These are phyloP conservation scores for Eclectus roratus DNA, from an alignment of 2,113 vertebrate species.

Conservation along the genomic window DNA sequence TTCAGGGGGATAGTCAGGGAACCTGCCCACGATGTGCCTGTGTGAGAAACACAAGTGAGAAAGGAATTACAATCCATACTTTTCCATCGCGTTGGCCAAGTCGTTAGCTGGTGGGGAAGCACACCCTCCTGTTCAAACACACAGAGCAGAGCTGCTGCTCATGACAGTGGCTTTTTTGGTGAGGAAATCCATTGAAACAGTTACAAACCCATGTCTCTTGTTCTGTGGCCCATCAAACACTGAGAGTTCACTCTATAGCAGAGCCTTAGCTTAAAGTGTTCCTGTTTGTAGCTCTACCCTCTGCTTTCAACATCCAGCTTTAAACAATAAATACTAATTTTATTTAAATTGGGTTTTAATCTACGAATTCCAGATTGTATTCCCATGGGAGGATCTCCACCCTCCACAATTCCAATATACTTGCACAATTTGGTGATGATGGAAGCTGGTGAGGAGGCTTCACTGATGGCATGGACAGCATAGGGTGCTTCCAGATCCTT, in stretches of 20 bases:
- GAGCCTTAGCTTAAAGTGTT: not conserved
- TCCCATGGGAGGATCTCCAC: not conserved
- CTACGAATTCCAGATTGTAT: not conserved
- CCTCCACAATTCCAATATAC: not conserved
- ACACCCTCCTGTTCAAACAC: not conserved
- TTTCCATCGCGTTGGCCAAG: not conserved
- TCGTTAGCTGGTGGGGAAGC: not conserved
- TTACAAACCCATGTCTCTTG: not conserved
- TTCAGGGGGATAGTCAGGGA: slow-evolving; percentile 79
- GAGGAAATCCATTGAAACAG: not conserved
- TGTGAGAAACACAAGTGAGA: not conserved
- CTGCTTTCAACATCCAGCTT: not conserved
- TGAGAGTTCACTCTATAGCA: not conserved
- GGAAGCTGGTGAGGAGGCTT: not conserved
- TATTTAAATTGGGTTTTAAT: not conserved
- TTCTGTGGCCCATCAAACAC: not conserved
- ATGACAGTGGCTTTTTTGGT: not conserved
- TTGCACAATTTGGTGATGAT: not conserved
- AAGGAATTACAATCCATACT: not conserved
- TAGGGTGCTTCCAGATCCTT: not conserved
- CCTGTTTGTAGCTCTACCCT: not conserved
- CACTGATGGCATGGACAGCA: not conserved
- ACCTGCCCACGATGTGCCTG: slow-evolving; percentile 80
- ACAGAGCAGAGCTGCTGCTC: no score
- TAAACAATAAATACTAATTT: not conserved